phyloP scores from a whole-genome alignment of 2,797 vertebrate genomes.

The Notolepis coatsorum region DNA sequence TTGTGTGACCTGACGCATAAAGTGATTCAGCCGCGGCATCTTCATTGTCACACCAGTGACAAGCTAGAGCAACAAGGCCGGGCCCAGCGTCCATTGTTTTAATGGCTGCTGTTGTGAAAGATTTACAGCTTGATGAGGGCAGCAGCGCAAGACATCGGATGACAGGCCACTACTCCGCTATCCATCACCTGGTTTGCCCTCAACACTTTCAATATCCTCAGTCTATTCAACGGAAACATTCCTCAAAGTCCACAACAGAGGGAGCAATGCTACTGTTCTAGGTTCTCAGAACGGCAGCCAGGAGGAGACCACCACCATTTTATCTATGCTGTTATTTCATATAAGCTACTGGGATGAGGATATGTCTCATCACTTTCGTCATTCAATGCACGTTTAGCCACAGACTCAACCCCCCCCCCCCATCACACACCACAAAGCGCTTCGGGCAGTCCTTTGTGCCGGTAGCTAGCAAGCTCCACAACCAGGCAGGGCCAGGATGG shows the following conservation, averaged over 20 bases:
- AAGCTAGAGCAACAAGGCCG: slow-evolving; percentile 69
- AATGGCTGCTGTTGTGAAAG: slow-evolving; percentile 68
- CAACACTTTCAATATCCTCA: slow-evolving; percentile 43
- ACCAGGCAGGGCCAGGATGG: no score
- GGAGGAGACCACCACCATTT: neutral
- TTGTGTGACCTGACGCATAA: slow-evolving; percentile 61
- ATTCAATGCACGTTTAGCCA: no score
- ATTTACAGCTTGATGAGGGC: slow-evolving; percentile 86
- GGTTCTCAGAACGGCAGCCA: slow-evolving; percentile 7
- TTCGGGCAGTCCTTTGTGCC: no score
- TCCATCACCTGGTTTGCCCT: slow-evolving; percentile 78
- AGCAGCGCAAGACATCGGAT: slow-evolving; percentile 48
- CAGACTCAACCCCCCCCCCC: no score
- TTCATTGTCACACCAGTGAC: slow-evolving; percentile 70
- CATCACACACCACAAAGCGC: no score
- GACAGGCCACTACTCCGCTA: slow-evolving; percentile 61
- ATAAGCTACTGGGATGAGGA: neutral
- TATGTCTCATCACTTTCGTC: neutral
- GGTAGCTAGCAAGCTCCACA: no score
- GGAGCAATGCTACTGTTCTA: slow-evolving; percentile 38
- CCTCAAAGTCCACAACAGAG: slow-evolving; percentile 61
- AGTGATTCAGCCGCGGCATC: slow-evolving; percentile 58
- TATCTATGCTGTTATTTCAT: neutral
- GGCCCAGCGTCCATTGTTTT: slow-evolving; percentile 77
- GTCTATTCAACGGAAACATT: slow-evolving; percentile 54